A percentile compares a stretch with the other conserved stretches of the same genome.
Conservation (phyloP, 1,140 invertebrate genomes). For the Drosophila novamexicana region DNA sequence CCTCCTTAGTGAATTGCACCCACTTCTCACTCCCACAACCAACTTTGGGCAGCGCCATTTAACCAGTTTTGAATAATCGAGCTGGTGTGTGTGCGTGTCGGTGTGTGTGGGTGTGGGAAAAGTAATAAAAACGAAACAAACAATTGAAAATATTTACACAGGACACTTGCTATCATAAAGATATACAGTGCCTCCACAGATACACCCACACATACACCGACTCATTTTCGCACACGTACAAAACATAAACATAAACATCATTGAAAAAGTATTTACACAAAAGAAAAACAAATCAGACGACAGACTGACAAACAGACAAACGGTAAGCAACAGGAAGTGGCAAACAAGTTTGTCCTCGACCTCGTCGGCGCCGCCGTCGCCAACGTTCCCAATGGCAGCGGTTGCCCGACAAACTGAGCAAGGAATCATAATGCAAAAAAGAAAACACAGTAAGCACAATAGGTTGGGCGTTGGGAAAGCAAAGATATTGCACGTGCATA, state of each 20-base stretch:
- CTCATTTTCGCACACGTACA: conserved; percentile 21
- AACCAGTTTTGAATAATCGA: conserved; percentile 35
- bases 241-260: conserved; percentile 61
- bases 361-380: neutral
- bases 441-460: conserved; percentile 26
- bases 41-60: conserved; percentile 29
- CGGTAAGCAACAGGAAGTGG: conserved; percentile 69
- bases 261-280: conserved; percentile 48
- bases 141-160: conserved; percentile 83
- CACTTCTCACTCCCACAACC: conserved; percentile 3
- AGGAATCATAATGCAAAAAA: conserved; percentile 68
- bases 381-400: too few relatives aligned
- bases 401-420: conserved; percentile 20
- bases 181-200: conserved; percentile 52
- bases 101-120: conserved; percentile 43
- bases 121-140: conserved; percentile 80
- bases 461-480: conserved; percentile 51
- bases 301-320: conserved; percentile 52
- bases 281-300: conserved; percentile 68
- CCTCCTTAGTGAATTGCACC: neutral
- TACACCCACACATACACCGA: conserved; percentile 2
- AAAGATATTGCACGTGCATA: conserved; percentile 76
- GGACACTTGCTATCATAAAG: conserved; percentile 80
- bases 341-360: conserved; percentile 50
- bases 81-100: conserved; percentile 26